phyloP scores from a whole-genome alignment of 1,140 invertebrate species.

The Drosophila guanche region DNA sequence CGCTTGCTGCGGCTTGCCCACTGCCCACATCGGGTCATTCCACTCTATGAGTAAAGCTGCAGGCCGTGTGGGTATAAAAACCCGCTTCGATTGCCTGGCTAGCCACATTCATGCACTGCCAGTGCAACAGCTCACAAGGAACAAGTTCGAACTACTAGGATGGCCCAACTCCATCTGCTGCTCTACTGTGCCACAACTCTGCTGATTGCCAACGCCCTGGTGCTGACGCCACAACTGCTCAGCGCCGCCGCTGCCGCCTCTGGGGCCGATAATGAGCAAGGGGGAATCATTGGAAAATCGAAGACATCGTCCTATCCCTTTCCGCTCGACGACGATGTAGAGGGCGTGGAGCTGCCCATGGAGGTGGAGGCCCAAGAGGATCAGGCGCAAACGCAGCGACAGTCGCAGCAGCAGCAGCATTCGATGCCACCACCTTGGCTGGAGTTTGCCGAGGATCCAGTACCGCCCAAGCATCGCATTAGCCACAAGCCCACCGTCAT shows the following conservation, averaged over 20 bases:
- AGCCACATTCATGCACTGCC: conserved; percentile 53
- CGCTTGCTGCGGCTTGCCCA: not conserved
- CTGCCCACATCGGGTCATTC: too few species aligned
- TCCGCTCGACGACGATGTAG: conserved; percentile 60
- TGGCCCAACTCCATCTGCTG: conserved; percentile 69
- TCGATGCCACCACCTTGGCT: conserved; percentile 62
- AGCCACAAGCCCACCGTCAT: conserved; percentile 47
- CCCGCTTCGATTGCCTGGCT: not conserved
- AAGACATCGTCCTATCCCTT: conserved; percentile 54
- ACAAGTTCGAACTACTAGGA: conserved; percentile 44
- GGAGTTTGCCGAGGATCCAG: conserved; percentile 56
- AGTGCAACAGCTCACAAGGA: conserved; percentile 5
- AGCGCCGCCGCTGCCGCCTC: conserved; percentile 35
- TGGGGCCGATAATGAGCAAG: conserved; percentile 33
- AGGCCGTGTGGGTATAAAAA: conserved; percentile 55
- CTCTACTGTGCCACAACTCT: conserved; percentile 65
- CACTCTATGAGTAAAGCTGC: too few species aligned
- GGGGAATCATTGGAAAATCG: conserved; percentile 25
- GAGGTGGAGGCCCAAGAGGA: conserved; percentile 56
- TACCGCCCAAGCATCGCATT: conserved; percentile 33
- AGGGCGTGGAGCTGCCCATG: conserved; percentile 59
- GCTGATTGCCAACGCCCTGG: conserved; percentile 62
- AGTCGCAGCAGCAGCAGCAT: conserved; percentile 31
- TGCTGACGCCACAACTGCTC: conserved; percentile 46
- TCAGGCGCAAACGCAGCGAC: conserved; percentile 6